Conservation (phyloP, 2,797 vertebrate genomes). For the Stomatorhinus walkeri region DNA sequence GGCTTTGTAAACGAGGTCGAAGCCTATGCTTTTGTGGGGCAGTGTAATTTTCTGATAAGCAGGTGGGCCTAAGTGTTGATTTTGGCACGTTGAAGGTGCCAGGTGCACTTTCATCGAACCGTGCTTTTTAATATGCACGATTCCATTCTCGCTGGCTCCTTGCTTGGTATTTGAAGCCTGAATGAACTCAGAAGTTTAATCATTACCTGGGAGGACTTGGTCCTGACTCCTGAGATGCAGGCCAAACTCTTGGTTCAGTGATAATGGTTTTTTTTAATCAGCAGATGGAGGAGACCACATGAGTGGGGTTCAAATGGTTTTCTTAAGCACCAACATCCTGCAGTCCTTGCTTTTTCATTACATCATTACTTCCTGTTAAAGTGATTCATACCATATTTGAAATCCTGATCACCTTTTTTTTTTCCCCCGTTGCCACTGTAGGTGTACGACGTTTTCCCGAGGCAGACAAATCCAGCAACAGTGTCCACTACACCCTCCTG, state of each 20-base stretch:
- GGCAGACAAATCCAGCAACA: constrained; percentile 35
- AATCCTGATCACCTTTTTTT: neutral
- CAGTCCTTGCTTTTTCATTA: neutral
- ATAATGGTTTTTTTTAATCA: constrained; percentile 1
- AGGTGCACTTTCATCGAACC: constrained; percentile 8
- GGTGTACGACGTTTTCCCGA: constrained; percentile 52
- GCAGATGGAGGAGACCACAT: neutral
- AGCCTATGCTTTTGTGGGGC: neutral
- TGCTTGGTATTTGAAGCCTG: neutral
- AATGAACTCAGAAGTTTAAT: constrained; percentile 8
- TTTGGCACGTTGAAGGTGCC: constrained; percentile 10
- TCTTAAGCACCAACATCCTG: neutral
- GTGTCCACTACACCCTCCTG: constrained; percentile 72
- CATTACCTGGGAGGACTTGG: constrained; percentile 7
- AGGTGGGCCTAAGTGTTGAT: constrained; percentile 20
- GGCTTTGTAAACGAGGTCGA: neutral
- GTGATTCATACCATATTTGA: neutral
- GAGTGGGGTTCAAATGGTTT: constrained; percentile 12
- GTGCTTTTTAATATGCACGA: constrained; percentile 2
- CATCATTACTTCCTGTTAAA: neutral
- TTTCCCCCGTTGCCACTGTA: constrained; percentile 24
- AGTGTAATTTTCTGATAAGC: constrained; percentile 15
- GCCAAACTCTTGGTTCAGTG: neutral
- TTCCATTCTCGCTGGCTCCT: neutral
- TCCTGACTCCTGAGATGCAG: constrained; percentile 15